Evolutionary conservation across 2,113 vertebrate species (phyloP).

Genomic region (Serinus canaria): DNA sequence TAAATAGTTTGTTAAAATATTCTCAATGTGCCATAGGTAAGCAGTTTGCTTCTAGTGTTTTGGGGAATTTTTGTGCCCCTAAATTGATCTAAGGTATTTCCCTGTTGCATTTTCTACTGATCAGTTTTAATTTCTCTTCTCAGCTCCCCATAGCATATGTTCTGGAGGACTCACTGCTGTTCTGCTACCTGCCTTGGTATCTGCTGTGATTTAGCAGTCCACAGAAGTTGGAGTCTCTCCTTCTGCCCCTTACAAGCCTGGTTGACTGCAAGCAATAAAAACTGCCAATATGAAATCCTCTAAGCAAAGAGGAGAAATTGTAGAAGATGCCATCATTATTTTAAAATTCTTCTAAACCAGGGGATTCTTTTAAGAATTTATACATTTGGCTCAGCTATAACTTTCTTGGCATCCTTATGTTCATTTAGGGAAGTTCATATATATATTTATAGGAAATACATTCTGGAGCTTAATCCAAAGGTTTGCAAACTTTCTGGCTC

Average conservation of each 20-base stretch:
- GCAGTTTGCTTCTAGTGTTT: not conserved
- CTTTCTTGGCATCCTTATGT: not conserved
- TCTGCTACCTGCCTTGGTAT: not conserved
- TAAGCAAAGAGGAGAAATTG: not conserved
- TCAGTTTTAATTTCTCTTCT: not conserved
- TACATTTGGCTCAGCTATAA: not conserved
- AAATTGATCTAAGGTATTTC: not conserved
- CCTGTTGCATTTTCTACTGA: not conserved
- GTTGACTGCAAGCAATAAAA: not conserved
- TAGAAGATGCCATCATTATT: not conserved
- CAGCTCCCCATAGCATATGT: not conserved
- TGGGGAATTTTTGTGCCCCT: not conserved
- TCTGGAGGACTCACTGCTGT: not conserved
- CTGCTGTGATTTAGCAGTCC: not conserved
- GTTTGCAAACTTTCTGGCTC: constrained; percentile 29
- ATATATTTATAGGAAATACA: not conserved
- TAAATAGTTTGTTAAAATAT: not conserved
- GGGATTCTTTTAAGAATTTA: not conserved
- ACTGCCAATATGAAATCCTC: not conserved
- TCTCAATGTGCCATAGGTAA: not conserved
- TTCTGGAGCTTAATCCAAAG: constrained; percentile 44
- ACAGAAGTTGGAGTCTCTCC: not conserved
- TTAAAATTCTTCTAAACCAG: not conserved
- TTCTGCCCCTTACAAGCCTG: not conserved
- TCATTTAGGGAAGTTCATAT: not conserved